These are phyloP conservation scores for Gadus chalcogrammus DNA, from an alignment of 2,113 vertebrate species.

Conservation along the genomic window DNA sequence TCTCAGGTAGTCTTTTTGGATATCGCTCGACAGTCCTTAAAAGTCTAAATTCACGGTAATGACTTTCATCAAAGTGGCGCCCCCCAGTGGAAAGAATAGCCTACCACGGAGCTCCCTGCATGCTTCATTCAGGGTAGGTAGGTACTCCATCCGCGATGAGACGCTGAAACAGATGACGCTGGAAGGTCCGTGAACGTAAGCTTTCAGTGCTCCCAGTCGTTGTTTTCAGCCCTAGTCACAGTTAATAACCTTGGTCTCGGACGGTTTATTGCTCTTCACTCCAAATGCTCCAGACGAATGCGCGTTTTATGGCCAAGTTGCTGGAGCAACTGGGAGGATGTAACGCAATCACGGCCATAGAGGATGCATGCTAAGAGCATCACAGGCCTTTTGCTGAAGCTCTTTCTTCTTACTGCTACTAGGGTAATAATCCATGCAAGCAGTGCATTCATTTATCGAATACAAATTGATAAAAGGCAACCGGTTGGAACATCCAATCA, in stretches of 20 bases:
- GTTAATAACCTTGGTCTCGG: constrained; percentile 83
- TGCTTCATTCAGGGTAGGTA: background rate
- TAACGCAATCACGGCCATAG: constrained; percentile 86
- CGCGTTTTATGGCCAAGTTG: constrained; percentile 91
- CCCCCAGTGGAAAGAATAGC: constrained; percentile 81
- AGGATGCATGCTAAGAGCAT: constrained; percentile 80
- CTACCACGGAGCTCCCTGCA: constrained; percentile 1
- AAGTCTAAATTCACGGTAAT: constrained; percentile 82
- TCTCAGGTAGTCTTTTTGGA: constrained; percentile 34
- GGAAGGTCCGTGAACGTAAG: constrained; percentile 63
- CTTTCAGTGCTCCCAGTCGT: constrained; percentile 68
- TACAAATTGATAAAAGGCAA: too few relatives aligned
- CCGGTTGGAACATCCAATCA: too few relatives aligned
- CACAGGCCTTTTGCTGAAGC: constrained; percentile 41
- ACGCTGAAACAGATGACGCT: constrained; percentile 67
- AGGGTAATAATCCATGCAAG: too few relatives aligned
- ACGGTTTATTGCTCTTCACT: constrained; percentile 84
- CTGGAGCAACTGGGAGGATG: constrained; percentile 90
- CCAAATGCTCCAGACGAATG: constrained; percentile 83
- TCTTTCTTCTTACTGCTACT: too few relatives aligned
- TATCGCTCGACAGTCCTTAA: constrained; percentile 34
- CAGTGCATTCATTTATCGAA: too few relatives aligned
- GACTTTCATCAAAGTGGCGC: constrained; percentile 98
- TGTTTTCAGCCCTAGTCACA: constrained; percentile 81
- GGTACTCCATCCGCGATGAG: constrained; percentile 52